Base-by-base conservation (phyloP, 2,113 vertebrate species). In the Spilogale gracilis region DNA sequence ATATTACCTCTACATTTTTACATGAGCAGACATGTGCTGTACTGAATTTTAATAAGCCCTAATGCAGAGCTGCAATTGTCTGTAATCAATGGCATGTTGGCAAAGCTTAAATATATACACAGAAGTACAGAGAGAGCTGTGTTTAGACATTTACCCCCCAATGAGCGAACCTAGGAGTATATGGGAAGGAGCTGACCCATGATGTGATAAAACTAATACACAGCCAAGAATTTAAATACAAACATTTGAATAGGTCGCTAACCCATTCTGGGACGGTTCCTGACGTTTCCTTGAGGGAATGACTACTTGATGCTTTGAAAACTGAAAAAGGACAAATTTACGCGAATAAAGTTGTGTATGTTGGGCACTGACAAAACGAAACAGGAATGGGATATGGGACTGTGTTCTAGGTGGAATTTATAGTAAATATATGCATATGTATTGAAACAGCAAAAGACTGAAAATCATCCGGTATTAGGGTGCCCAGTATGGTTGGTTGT, bases 41-140 rank as follows among this genome's bases (percentile, higher is more conserved):
- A 25, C 43, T 92, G 95, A 94, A 96, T 98, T 97, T 85, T 91
- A 96, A 97, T 96, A 61, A 96, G 45, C 21, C 23, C 74, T 87
- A 45, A 12, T 88, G 23, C 11, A 73, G 54, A 94, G 63, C 20
- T 87, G 38, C 45, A 81, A 50, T 45, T 17, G 3, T 96, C 45
- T 27, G 11, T 94, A 85, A 94, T 85, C 83, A 50, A 61, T 71
- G n/a, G 45, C 21, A 84, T 94, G 71, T 54, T 82, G 61, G 89
- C 18, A 69, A 89, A 56, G 38, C 87, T 94, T 89, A 92, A 80
- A 97, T 89, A 63, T n/a, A 89, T 52, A 45, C 9, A 71, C 13
- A 67, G 17, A 93, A 84, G n/a, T 61, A 45, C 16, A 81, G n/a
- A 69, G 45, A 73, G 25, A 27, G 58, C 60, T 18, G 7, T 80